phyloP scores from a whole-genome alignment of 2,888 invertebrate species.

The Trissolcus brochymenae region DNA sequence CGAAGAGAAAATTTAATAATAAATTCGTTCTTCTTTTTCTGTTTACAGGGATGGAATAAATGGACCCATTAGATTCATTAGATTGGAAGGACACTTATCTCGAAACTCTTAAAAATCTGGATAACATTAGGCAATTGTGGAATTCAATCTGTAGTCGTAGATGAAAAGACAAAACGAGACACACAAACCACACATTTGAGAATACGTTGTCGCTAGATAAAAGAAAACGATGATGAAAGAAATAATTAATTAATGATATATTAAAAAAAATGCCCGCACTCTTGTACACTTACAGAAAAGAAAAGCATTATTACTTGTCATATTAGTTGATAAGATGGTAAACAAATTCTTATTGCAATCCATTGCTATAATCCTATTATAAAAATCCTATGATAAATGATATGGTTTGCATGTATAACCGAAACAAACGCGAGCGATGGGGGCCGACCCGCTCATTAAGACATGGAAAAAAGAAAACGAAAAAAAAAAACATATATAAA shows the following conservation, averaged over 20 bases:
- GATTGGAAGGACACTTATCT: constrained; percentile 55
- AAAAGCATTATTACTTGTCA: constrained; percentile 73
- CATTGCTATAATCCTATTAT: constrained; percentile 73
- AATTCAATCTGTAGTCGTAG: constrained; percentile 65
- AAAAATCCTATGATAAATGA: constrained; percentile 70
- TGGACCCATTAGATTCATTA: constrained; percentile 75
- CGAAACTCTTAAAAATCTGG: constrained; percentile 52
- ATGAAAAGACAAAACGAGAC: constrained; percentile 23
- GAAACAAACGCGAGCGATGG: constrained; percentile 40
- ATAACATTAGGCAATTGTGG: constrained; percentile 62
- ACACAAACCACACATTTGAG: constrained; percentile 51
- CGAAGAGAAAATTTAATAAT: not conserved
- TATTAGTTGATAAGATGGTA: constrained; percentile 72
- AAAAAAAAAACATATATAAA: constrained; percentile 24
- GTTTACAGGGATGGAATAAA: constrained; percentile 79
- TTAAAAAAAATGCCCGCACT: constrained; percentile 50
- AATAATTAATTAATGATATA: constrained; percentile 64
- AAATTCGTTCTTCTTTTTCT: constrained; percentile 34
- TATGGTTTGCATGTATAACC: constrained; percentile 63
- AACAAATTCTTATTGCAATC: constrained; percentile 71
- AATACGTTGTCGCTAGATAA: constrained; percentile 60
- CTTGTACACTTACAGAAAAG: constrained; percentile 56
- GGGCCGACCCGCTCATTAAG: constrained; percentile 22
- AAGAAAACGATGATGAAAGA: constrained; percentile 30
- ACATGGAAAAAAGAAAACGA: constrained; percentile 5